Base-by-base conservation (phyloP, 92 coral and sea anemone species). In the Epizoanthus stellaris region DNA sequence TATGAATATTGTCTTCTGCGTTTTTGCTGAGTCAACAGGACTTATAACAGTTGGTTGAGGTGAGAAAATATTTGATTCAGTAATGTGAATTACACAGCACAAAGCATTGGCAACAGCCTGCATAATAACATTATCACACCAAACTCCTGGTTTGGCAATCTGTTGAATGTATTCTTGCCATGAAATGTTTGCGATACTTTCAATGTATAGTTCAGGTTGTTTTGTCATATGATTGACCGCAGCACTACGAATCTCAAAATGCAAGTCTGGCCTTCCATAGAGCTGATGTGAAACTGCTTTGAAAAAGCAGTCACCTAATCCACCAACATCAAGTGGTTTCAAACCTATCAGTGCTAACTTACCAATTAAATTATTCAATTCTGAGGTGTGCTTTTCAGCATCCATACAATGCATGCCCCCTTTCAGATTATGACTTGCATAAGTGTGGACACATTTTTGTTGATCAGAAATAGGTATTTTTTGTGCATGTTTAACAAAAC, bases 211-310 rank as follows among this genome's bases (percentile, higher is more conserved):
- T 65, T 87, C 76, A 39, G 90, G 87, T 81, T 87, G 23, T 59
- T 34, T 67, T 53, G 66, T 56, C 67, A 88, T 82, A 67, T 88
- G 88, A 82, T 40, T 83, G 47, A 88, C 80, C 56, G 88, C 74
- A 43, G 88, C 74, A 64, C 65, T 82, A 73, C 91, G 71, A 75
- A 88, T 40, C 75, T 88, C 85, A 61, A 82, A 68, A 82, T 81
- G 84, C 3, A 58, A 68, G 80, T 87, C 91, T 87, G 87, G 82
- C 43, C 61, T 73, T 67, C 84, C 87, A 63, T 72, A 87, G 13
- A 87, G 83, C 60, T 87, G 91, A 77, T 62, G 91, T 82, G 91
- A 88, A 75, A 88, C 91, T 76, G 91, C 75, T 72, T 76, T 84
- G 69, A 88, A 88, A 81, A 89, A 84, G 67, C 88, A 89, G 61